Evolutionary conservation across 2,797 vertebrate genomes (phyloP), one percentile per base, ranked within the genome.

Genomic region (Myripristis murdjan): DNA sequence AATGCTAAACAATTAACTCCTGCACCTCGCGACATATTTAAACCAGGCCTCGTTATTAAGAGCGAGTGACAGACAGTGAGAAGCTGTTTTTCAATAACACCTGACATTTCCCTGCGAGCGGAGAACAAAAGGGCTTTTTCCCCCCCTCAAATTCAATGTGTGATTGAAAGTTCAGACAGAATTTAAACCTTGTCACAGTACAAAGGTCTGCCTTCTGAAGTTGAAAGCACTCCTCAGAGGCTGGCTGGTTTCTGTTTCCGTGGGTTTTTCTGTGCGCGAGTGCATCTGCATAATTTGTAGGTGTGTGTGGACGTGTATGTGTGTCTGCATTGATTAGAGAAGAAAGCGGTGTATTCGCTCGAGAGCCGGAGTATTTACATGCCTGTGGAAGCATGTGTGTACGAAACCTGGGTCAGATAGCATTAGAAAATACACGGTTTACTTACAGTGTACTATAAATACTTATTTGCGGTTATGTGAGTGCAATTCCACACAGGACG

Each of bases 81-180:
- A 2, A 70, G 65, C 39, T 15, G 44, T 44, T 70, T 79, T 83
- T 81, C 68, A 73, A 62, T 58, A 46, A 16, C 6, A 20, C 46
- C 71, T 88, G 84, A 79, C 68, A 85, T 84, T 84, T 87, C 28
- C 49, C 61, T 59, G 64, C 15, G 67, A 56, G 46, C 0, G 2
- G 6, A 16, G 46, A 85, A 83, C 57, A 75, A 76, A 79, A 63
- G 44, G 41, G 53, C 74, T 20, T 62, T 15, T 53, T 31, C 37
- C 8, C n/a, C n/a, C 0, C 63, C n/a, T 35, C 54, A 55, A 55
- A 52, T 59, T 58, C n/a, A 11, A 81, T 62, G 64, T 2, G 16
- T 82, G 82, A 89, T 86, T 82, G 81, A 86, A 81, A 81, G 84
- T 85, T 88, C 85, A 89, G 69, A 81, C 3, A 2, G 75, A 87